Evolutionary conservation across 2,888 invertebrate genomes (phyloP), one percentile per base, ranked within the genome.

Genomic region (Pammene fasciana): DNA sequence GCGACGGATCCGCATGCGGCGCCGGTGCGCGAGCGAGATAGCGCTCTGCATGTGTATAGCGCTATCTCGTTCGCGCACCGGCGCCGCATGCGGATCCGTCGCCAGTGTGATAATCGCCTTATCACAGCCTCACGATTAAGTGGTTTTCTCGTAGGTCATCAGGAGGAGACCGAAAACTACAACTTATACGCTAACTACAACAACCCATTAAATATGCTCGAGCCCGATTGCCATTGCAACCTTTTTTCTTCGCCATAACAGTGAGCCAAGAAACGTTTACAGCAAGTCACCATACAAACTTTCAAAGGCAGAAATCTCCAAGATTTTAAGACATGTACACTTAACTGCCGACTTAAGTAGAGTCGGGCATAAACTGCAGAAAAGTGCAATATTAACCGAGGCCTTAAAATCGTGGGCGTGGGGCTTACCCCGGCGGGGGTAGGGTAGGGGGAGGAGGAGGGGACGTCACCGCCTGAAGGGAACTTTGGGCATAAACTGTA

Each of bases 331-430:
- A 48, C 34, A 36, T 43, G 45, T 56, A 48, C 67, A 16, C 34
- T 67, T 34, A 64, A 68, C 67, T 36, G 36, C 57, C n/a, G 14
- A 16, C 36, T 65, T 68, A 52, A 68, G 68, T 64, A 65, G 64
- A 68, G 45, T 68, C 10, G 52, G 64, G 68, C 64, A 64, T 65
- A 14, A 59, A 68, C 68, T 68, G 68, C 64, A 68, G 52, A 68
- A 68, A 68, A 68, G 56, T 71, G 68, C 71, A 71, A 71, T 71
- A 68, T 68, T 71, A 71, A 71, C 55, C 55, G 65, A 65, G 68
- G 68, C 65, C 71, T 71, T 68, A 68, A 71, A 71, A 68, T 61
- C 61, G 52, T 36, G 56, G 65, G 16, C 52, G 59, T n/a, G 56
- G 68, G 71, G 59, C 56, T 48, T 38, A 67, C 57, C 8, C 34